These are phyloP conservation scores for Chrysopilus asiliformis DNA, from an alignment of 2,888 invertebrate genomes.

Conservation along the genomic window DNA sequence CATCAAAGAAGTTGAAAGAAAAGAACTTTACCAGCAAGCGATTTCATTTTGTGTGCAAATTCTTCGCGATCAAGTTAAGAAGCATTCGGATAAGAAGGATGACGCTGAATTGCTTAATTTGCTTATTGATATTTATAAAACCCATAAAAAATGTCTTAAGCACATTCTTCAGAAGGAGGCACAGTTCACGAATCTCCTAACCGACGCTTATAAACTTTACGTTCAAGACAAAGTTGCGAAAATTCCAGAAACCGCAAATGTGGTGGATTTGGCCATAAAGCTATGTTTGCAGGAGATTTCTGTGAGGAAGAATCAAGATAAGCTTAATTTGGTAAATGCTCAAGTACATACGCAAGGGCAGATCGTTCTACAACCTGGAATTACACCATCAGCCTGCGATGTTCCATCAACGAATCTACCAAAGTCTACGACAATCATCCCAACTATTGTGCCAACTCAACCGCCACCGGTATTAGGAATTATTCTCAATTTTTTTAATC, in stretches of 20 bases:
- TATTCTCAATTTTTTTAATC: background rate
- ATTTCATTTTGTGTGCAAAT: constrained; percentile 58
- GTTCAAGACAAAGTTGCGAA: constrained; percentile 41
- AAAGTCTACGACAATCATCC: constrained; percentile 3
- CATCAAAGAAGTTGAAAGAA: constrained; percentile 70
- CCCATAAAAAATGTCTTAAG: constrained; percentile 55
- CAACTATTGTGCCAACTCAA: no score
- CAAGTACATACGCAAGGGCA: background rate
- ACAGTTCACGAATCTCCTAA: constrained; percentile 48
- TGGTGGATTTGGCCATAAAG: constrained; percentile 54
- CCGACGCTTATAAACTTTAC: constrained; percentile 56
- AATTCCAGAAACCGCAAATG: constrained; percentile 46
- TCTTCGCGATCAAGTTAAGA: constrained; percentile 47
- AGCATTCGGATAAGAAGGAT: constrained; percentile 40
- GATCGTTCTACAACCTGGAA: background rate
- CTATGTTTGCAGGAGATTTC: constrained; percentile 52
- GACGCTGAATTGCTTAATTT: constrained; percentile 40
- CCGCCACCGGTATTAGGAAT: no score
- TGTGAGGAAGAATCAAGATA: constrained; percentile 43
- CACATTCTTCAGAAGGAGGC: constrained; percentile 39
- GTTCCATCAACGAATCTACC: background rate
- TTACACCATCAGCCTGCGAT: background rate
- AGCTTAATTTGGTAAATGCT: constrained; percentile 13
- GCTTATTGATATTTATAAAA: constrained; percentile 47
- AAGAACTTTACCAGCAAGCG: constrained; percentile 67